These are phyloP conservation scores for Leptinotarsa lineolata DNA, from an alignment of 1,140 invertebrate genomes.

Conservation along the genomic window DNA sequence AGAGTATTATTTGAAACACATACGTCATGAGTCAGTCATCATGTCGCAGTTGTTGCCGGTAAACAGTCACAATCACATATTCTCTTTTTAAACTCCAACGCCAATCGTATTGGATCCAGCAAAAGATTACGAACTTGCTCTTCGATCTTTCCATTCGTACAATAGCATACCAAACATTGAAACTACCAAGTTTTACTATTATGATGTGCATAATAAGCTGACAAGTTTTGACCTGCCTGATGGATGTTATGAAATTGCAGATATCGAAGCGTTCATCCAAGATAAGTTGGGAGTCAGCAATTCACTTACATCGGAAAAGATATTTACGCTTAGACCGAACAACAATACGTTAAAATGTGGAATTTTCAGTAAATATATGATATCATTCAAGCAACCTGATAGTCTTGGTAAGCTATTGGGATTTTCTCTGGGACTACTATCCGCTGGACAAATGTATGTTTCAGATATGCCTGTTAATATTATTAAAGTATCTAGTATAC, in stretches of 20 bases:
- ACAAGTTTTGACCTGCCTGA: background rate
- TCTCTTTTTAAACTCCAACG: background rate
- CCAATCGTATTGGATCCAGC: background rate
- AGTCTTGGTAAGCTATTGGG: too few species aligned
- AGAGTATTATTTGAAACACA: too few species aligned
- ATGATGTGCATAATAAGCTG: background rate
- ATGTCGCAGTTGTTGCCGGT: background rate
- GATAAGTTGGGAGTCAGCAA: background rate
- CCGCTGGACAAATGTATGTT: too few species aligned
- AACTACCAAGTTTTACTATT: background rate
- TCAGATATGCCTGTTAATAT: too few species aligned
- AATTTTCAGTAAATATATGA: background rate
- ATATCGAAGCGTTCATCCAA: background rate
- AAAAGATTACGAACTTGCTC: background rate
- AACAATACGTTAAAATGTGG: background rate
- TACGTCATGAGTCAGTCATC: too few species aligned
- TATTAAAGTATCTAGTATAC: too few species aligned
- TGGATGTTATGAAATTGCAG: background rate
- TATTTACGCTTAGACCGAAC: background rate
- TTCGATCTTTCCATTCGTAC: background rate
- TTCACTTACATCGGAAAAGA: background rate
- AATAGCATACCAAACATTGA: background rate
- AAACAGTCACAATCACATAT: background rate
- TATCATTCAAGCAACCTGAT: too few species aligned
- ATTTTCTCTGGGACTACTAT: too few species aligned